Conservation (phyloP, 2,797 vertebrate genomes). For the Pantherophis alleghaniensis region DNA sequence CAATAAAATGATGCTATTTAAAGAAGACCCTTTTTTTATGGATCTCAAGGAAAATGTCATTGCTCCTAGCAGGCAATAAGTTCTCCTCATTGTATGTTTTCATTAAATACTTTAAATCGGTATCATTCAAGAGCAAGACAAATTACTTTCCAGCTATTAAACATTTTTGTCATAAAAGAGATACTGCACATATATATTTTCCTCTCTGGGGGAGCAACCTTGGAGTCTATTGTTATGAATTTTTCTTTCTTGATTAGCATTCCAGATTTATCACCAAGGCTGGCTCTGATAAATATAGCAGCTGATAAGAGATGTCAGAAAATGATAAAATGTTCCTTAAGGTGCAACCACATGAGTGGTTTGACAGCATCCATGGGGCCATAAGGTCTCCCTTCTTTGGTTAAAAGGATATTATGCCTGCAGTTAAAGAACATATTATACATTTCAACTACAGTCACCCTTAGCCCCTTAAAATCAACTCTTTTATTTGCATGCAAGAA, state of each 20-base stretch:
- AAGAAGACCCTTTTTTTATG: conserved; percentile 13
- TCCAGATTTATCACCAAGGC: neutral
- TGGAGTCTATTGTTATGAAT: neutral
- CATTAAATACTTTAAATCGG: conserved; percentile 23
- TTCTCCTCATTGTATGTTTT: conserved; percentile 16
- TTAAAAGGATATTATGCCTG: neutral
- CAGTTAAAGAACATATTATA: neutral
- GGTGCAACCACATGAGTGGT: neutral
- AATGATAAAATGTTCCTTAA: neutral
- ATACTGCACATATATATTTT: neutral
- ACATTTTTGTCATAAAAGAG: conserved; percentile 12
- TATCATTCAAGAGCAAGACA: conserved; percentile 12
- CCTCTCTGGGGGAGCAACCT: neutral
- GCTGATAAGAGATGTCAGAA: neutral
- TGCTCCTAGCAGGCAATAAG: neutral
- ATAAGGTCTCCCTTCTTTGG: neutral
- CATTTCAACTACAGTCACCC: neutral
- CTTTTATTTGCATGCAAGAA: neutral
- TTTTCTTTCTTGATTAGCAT: conserved; percentile 1
- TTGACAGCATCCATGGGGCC: neutral
- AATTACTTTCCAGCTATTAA: neutral
- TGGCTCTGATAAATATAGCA: neutral
- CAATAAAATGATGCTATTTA: neutral
- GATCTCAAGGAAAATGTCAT: conserved; percentile 9
- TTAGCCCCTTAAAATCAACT: neutral